These are phyloP conservation scores for Seladonia tumulorum DNA, from an alignment of 2,888 invertebrate genomes.

Conservation along the genomic window DNA sequence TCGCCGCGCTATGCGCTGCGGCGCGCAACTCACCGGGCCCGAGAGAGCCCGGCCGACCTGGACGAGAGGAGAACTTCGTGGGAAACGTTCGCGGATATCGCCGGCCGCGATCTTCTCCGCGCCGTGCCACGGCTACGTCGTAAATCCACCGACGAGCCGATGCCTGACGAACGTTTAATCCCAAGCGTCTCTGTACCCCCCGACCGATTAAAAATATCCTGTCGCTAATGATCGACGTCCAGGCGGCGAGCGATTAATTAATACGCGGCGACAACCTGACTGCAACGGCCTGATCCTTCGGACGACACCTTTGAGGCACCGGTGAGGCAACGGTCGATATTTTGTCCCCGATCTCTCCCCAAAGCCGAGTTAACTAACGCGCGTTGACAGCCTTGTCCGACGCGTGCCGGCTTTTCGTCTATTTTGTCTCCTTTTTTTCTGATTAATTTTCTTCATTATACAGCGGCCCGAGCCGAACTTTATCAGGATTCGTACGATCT, in stretches of 20 bases:
- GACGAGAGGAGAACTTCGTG: conserved; percentile 39
- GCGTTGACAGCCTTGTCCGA: no score
- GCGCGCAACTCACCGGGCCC: conserved; percentile 33
- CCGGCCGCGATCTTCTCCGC: conserved; percentile 47
- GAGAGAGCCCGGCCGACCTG: conserved; percentile 25
- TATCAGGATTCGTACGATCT: no score
- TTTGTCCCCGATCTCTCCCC: not conserved
- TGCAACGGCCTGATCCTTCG: not conserved
- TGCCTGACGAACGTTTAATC: not conserved
- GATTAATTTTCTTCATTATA: not conserved
- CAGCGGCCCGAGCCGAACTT: not conserved
- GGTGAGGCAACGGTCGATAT: not conserved
- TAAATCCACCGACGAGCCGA: conserved; percentile 22
- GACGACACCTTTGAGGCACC: not conserved
- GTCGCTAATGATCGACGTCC: conserved; percentile 23
- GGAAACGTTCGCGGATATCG: conserved; percentile 55
- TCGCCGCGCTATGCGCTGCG: conserved; percentile 2
- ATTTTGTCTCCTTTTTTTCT: no score
- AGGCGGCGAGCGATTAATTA: not conserved
- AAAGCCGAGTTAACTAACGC: not conserved
- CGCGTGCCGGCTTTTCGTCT: no score
- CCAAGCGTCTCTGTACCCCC: not conserved
- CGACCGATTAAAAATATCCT: conserved; percentile 42
- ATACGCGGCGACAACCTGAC: not conserved
- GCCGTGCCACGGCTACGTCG: conserved; percentile 14